A percentile compares a stretch with the other conserved stretches of the same genome.
phyloP scores from a whole-genome alignment of 2,888 invertebrate genomes.

The Acholoe squamosa region DNA sequence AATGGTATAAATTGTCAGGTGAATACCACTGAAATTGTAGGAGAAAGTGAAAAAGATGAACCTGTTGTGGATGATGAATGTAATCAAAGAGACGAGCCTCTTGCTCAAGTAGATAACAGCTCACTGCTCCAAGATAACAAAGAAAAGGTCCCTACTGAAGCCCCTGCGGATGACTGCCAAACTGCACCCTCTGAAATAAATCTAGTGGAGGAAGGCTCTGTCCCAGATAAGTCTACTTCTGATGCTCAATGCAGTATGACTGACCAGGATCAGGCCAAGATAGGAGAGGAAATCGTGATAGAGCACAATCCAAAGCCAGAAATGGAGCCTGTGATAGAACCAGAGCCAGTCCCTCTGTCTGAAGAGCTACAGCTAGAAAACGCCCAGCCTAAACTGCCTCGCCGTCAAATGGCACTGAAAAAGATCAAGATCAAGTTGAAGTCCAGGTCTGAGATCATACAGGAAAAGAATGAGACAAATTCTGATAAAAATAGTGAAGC shows the following conservation, averaged over 20 bases:
- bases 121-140: neutral
- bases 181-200: too few relatives aligned
- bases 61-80: neutral
- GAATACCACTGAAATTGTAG: neutral
- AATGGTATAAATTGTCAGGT: neutral
- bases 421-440: slow-evolving; percentile 52
- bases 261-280: too few relatives aligned
- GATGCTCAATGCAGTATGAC: too few relatives aligned
- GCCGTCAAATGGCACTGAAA: slow-evolving; percentile 5
- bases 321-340: neutral
- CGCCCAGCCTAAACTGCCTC: slow-evolving; percentile 8
- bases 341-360: neutral
- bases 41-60: neutral
- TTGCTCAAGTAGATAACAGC: neutral
- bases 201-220: too few relatives aligned
- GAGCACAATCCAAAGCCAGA: too few relatives aligned
- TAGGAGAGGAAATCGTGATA: too few relatives aligned
- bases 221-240: too few relatives aligned
- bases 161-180: too few relatives aligned
- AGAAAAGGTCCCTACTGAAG: neutral
- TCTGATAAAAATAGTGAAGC: neutral
- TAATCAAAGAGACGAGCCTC: neutral
- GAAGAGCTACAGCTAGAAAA: slow-evolving; percentile 29
- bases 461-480: slow-evolving; percentile 11
- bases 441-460: neutral